Conservation (phyloP, 2,113 vertebrate genomes). For the Hemibagrus wyckioides region DNA sequence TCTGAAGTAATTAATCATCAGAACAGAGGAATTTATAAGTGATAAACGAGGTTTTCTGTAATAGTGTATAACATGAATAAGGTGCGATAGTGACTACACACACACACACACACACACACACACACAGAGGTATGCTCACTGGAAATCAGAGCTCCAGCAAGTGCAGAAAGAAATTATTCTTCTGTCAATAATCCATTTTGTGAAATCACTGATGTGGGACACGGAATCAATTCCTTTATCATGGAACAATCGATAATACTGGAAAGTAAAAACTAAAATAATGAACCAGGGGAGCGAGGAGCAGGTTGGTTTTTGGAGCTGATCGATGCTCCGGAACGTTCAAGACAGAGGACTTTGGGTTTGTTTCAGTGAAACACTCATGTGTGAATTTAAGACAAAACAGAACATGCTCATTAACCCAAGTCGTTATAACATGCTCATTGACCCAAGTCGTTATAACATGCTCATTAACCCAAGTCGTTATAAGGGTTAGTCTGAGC, state of each 20-base stretch:
- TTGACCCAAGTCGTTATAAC: not conserved
- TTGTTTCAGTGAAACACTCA: not conserved
- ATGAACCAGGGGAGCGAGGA: not conserved
- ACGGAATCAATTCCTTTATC: slow-evolving; percentile 32
- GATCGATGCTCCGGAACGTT: slow-evolving; percentile 13
- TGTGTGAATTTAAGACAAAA: not conserved
- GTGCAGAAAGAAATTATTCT: slow-evolving; percentile 17
- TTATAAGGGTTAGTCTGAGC: not conserved
- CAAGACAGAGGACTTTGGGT: not conserved
- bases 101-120: too few relatives aligned
- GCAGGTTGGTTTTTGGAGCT: not conserved
- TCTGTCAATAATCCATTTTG: slow-evolving; percentile 35
- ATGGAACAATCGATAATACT: slow-evolving; percentile 41
- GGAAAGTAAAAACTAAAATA: not conserved
- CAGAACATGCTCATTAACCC: not conserved
- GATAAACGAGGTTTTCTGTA: too few relatives aligned
- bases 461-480: not conserved
- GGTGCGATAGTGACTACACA: not conserved
- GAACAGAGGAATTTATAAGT: too few relatives aligned
- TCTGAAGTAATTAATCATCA: too few relatives aligned
- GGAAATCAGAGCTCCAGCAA: slow-evolving; percentile 6
- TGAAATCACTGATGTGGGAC: slow-evolving; percentile 37
- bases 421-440: not conserved
- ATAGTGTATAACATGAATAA: not conserved
- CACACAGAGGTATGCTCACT: not conserved